Conservation (phyloP, 2,113 vertebrate genomes). For the Synodontis membranacea region DNA sequence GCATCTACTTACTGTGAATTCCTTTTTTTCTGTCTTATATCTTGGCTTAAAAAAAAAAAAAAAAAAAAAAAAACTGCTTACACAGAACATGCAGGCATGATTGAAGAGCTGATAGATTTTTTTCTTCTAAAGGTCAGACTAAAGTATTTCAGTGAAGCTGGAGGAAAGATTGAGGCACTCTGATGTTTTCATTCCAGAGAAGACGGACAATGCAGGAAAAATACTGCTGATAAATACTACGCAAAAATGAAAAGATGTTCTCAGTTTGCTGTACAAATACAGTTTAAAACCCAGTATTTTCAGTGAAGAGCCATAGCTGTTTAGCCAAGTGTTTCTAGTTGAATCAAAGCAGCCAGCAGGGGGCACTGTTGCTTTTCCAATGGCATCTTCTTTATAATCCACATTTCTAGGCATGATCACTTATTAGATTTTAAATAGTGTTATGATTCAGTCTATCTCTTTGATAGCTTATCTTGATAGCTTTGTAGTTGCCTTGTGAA, state of each 20-base stretch:
- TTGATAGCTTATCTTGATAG: neutral
- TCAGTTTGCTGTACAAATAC: neutral
- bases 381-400: neutral
- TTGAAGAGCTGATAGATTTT: constrained; percentile 27
- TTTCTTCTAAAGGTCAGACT: constrained; percentile 39
- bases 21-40: neutral
- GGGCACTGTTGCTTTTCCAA: constrained; percentile 36
- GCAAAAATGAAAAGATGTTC: neutral
- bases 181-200: neutral
- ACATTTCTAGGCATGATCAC: neutral
- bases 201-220: neutral
- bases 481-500: neutral
- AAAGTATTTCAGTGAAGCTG: neutral
- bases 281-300: neutral
- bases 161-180: neutral
- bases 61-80: constrained; percentile 26
- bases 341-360: constrained; percentile 6
- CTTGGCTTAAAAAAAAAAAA: neutral
- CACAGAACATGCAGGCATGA: neutral
- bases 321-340: neutral
- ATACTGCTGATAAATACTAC: neutral
- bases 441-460: neutral
- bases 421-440: neutral
- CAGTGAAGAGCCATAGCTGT: neutral
- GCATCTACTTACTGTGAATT: neutral